These are phyloP conservation scores for Sebastes nivosus DNA, from an alignment of 2,797 vertebrate genomes.

Conservation along the genomic window DNA sequence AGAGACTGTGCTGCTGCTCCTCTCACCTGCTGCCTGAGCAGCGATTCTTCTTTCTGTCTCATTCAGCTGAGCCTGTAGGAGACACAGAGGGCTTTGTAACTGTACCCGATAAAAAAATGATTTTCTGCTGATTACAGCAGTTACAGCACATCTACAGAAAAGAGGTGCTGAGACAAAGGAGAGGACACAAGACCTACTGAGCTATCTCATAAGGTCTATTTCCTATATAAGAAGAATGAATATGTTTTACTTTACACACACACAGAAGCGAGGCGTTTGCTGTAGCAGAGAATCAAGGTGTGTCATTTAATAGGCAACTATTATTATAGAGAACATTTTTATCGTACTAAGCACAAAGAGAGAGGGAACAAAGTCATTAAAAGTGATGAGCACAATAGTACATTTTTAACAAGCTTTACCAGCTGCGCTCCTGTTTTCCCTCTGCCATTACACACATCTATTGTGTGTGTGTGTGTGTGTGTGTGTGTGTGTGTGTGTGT, in stretches of 20 bases:
- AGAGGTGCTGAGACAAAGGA: constrained; percentile 6
- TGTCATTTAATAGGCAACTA: background rate
- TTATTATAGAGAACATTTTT: background rate
- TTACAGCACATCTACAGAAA: constrained; percentile 1
- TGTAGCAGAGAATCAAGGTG: background rate
- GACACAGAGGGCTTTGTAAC: constrained; percentile 26
- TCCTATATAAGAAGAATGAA: background rate
- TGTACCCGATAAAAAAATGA: background rate
- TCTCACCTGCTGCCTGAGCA: constrained; percentile 21
- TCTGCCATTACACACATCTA: background rate
- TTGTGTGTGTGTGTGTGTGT: background rate
- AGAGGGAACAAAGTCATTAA: constrained; percentile 12
- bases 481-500: background rate
- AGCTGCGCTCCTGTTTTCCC: background rate
- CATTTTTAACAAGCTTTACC: constrained; percentile 36
- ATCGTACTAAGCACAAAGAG: background rate
- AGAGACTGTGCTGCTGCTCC: background rate
- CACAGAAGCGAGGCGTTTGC: background rate
- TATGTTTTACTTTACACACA: background rate
- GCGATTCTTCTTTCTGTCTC: constrained; percentile 17
- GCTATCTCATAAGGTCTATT: background rate
- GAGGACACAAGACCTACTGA: background rate
- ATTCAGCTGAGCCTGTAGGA: constrained; percentile 23
- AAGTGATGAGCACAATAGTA: background rate
- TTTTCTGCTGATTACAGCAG: constrained; percentile 54